Base-by-base conservation (phyloP, 1,140 invertebrate genomes). In the Meteorus sp. region DNA sequence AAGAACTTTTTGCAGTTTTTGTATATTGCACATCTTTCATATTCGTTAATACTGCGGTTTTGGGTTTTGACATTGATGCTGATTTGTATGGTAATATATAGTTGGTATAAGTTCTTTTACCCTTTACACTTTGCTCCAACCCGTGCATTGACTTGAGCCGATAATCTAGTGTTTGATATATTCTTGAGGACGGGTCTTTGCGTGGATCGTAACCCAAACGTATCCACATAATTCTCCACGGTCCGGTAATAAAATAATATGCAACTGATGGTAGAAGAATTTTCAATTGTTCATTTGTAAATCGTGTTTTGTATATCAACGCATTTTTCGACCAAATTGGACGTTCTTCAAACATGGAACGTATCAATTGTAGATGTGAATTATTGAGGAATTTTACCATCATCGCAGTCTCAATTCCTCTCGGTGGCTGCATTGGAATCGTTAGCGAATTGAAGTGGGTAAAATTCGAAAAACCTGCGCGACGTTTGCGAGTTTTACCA, bases 151-250 rank as follows among this genome's bases (percentile, higher is more conserved):
- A 82, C 71, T 91, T 84, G 25, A 94, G 75, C 64, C 94, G 83
- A 72, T 91, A 95, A 78, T 96, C 93, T 22, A 97, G 80, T 8
- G 87, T 88, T 77, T 97, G 94, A 75, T 93, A 95, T 39, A 86
- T 86, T 64, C 89, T 88, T 22, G 91, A 83, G 1, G 80, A 72
- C n/a, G 88, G 87, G 63, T 94, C 87, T 67, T 87, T 88, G 37
- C 90, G 81, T 0, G 94, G 93, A 81, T 97, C 92, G 68, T 93
- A 96, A 0, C 93, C 93, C 67, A 89, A 86, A 70, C 82, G 86
- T 0, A 93, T 86, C 89, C 94, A 97, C 70, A 91, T 84, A 43
- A 86, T 85, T 53, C 92, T 82, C 92, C 93, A 98, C 0, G 95
- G 95, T 0, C 95, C 95, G 63, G 86, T 90, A 9, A 84, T 82